phyloP scores from a whole-genome alignment of 1,140 invertebrate genomes.

The Cheumatopsyche charites region DNA sequence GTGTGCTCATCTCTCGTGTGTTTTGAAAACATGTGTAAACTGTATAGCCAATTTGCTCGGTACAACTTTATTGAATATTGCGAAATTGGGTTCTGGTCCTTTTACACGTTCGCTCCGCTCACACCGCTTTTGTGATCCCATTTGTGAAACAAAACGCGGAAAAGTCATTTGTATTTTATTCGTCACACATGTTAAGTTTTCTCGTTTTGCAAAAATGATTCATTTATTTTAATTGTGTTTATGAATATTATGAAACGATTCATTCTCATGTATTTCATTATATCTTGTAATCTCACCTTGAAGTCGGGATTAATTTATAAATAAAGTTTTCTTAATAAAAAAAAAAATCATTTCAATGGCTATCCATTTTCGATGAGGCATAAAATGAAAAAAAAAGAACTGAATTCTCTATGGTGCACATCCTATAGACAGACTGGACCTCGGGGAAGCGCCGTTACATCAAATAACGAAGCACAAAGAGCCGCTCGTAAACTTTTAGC shows the following conservation, averaged over 20 bases:
- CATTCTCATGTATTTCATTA: too few relatives aligned
- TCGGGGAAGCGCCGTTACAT: slow-evolving; percentile 27
- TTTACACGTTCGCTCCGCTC: neutral
- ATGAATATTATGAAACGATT: too few relatives aligned
- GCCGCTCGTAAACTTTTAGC: slow-evolving; percentile 38
- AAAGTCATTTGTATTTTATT: too few relatives aligned
- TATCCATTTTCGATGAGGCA: neutral
- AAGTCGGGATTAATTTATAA: too few relatives aligned
- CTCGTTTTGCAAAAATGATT: too few relatives aligned
- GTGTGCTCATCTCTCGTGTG: slow-evolving; percentile 16
- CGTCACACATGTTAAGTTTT: too few relatives aligned
- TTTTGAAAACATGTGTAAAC: slow-evolving; percentile 29
- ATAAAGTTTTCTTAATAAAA: neutral
- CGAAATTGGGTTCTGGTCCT: slow-evolving; percentile 24
- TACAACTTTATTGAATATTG: slow-evolving; percentile 31
- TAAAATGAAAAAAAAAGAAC: neutral
- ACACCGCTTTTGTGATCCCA: neutral
- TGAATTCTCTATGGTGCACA: neutral
- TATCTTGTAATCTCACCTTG: too few relatives aligned
- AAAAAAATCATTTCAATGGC: neutral
- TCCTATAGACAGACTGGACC: slow-evolving; percentile 33
- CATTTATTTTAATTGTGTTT: too few relatives aligned
- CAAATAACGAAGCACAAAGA: slow-evolving; percentile 35
- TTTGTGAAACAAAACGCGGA: neutral
- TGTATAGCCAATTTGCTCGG: slow-evolving; percentile 11